phyloP scores from a whole-genome alignment of 2,797 vertebrate genomes.

The Eutrigla gurnardus region DNA sequence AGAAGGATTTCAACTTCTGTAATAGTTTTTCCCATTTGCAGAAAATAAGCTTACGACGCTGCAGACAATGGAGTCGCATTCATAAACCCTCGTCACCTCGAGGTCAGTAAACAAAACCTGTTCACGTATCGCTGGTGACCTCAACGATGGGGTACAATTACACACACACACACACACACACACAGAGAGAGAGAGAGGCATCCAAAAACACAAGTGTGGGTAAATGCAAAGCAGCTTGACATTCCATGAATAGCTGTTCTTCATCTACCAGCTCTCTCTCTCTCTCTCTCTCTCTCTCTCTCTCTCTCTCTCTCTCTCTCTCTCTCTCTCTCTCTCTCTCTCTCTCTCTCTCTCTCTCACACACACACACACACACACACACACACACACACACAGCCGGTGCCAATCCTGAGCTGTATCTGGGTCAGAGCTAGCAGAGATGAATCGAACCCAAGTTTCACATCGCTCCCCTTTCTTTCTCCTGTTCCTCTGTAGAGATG shows the following conservation, averaged over 20 bases:
- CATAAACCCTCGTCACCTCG: conserved; percentile 53
- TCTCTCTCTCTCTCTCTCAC: neutral
- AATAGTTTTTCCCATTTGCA: neutral
- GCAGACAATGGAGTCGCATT: conserved; percentile 14
- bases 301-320: neutral
- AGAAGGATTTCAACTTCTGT: neutral
- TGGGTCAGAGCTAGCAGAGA: conserved; percentile 76
- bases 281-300: neutral
- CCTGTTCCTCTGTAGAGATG: conserved; percentile 44
- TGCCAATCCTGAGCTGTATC: conserved; percentile 60
- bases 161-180: conserved; percentile 16
- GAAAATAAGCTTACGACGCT: neutral
- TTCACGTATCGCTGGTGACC: conserved; percentile 13
- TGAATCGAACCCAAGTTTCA: conserved; percentile 65
- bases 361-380: conserved; percentile 15
- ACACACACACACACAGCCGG: conserved; percentile 15
- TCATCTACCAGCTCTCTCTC: conserved; percentile 26
- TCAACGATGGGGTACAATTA: neutral
- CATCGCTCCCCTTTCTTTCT: conserved; percentile 51
- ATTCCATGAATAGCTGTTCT: conserved; percentile 47
- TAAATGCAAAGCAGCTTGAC: conserved; percentile 42
- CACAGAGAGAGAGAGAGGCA: neutral
- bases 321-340: neutral
- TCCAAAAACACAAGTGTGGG: conserved; percentile 32
- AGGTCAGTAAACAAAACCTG: conserved; percentile 41